These are phyloP conservation scores for Fregetta grallaria DNA, from an alignment of 2,113 vertebrate genomes.

Conservation along the genomic window DNA sequence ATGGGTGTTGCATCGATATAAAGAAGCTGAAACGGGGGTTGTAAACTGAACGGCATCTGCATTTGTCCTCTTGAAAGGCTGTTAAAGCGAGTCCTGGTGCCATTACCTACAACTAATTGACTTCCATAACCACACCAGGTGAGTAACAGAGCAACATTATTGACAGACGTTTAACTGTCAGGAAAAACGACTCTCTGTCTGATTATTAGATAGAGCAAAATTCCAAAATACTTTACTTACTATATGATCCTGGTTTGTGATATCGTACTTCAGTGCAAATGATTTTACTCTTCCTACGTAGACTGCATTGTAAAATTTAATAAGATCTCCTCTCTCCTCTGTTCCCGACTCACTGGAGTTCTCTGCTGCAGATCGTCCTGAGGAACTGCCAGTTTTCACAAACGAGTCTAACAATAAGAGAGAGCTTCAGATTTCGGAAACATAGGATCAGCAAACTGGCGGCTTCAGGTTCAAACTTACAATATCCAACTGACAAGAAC, in stretches of 20 bases:
- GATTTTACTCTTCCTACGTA: conserved; percentile 88
- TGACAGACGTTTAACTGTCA: not conserved
- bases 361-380: not conserved
- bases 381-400: not conserved
- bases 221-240: conserved; percentile 71
- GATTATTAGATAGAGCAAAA: not conserved
- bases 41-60: not conserved
- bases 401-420: not conserved
- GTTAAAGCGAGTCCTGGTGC: not conserved
- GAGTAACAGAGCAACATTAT: not conserved
- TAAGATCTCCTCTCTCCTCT: conserved; percentile 90
- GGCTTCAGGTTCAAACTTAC: not conserved
- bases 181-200: not conserved
- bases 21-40: not conserved
- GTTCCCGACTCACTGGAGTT: conserved; percentile 14
- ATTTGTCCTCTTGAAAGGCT: not conserved
- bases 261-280: conserved; percentile 87
- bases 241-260: conserved; percentile 76
- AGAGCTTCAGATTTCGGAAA: not conserved
- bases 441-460: not conserved
- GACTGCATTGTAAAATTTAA: conserved; percentile 93
- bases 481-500: not conserved
- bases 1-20: fast-evolving
- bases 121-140: not conserved
- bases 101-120: not conserved